Evolutionary conservation across 2,888 invertebrate species (phyloP).

Genomic region (Hypsopygia costalis): DNA sequence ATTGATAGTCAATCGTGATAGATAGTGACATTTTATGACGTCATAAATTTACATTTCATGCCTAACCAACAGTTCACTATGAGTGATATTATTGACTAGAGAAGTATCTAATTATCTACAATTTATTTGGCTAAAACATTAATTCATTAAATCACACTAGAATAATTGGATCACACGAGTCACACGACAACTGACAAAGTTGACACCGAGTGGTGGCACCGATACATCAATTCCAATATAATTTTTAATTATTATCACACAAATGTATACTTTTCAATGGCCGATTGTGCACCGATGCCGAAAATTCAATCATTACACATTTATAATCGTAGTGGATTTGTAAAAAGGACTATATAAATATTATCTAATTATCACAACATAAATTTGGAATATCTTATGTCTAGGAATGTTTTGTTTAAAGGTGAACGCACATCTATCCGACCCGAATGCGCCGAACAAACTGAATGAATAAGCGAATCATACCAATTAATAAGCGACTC

Average conservation of each 20-base stretch:
- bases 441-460: too few relatives aligned
- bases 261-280: conserved; percentile 32
- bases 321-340: conserved; percentile 1
- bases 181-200: conserved; percentile 10
- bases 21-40: conserved; percentile 8
- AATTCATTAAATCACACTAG: conserved; percentile 19
- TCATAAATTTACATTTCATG: conserved; percentile 32
- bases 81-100: conserved; percentile 46
- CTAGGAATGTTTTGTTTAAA: conserved; percentile 19
- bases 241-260: conserved; percentile 18
- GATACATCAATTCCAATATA: conserved; percentile 13
- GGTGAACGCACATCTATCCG: too few relatives aligned
- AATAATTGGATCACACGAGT: conserved; percentile 25
- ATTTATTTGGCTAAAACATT: conserved; percentile 38
- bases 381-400: conserved; percentile 20
- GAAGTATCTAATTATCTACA: conserved; percentile 36
- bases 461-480: too few relatives aligned
- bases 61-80: conserved; percentile 29
- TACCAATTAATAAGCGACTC: too few relatives aligned
- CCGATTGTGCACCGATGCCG: conserved; percentile 22
- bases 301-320: background rate
- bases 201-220: conserved; percentile 1
- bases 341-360: conserved; percentile 8
- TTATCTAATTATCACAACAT: conserved; percentile 22
- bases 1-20: background rate